A percentile compares a stretch with the other conserved stretches of the same genome.
Conservation (phyloP, 2,797 vertebrate species). For the Decapterus maruadsi region DNA sequence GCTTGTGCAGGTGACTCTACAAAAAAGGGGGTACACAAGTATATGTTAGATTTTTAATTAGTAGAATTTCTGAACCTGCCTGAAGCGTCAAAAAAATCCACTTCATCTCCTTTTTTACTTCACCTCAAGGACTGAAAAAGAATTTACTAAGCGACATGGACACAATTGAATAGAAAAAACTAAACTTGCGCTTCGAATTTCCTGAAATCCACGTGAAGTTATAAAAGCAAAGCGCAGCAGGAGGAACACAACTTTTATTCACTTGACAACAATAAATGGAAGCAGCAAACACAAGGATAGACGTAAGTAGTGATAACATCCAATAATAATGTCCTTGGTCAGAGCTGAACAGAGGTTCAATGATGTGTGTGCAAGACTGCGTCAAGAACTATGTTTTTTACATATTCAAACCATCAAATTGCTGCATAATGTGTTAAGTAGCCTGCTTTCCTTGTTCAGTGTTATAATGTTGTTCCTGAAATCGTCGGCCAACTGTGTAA, state of each 20-base stretch:
- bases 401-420: background rate
- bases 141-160: background rate
- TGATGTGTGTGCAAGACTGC: background rate
- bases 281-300: background rate
- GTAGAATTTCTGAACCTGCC: conserved; percentile 14
- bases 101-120: conserved; percentile 5
- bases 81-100: conserved; percentile 2
- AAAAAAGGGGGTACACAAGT: conserved; percentile 38
- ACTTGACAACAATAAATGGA: background rate
- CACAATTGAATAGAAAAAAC: background rate
- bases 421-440: conserved; percentile 31
- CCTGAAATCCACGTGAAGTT: background rate
- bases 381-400: background rate
- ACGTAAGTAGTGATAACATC: background rate
- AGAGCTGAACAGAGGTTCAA: conserved; percentile 1
- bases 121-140: conserved; percentile 21
- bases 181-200: background rate
- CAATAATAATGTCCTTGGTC: background rate
- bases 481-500: conserved; percentile 57
- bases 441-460: conserved; percentile 34
- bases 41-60: conserved; percentile 35
- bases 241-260: background rate
- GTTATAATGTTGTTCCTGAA: conserved; percentile 53
- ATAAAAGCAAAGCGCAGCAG: background rate
- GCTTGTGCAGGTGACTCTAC: conserved; percentile 92